These are phyloP conservation scores for Gopherus evgoodei DNA, from an alignment of 2,113 vertebrate species.

Conservation along the genomic window DNA sequence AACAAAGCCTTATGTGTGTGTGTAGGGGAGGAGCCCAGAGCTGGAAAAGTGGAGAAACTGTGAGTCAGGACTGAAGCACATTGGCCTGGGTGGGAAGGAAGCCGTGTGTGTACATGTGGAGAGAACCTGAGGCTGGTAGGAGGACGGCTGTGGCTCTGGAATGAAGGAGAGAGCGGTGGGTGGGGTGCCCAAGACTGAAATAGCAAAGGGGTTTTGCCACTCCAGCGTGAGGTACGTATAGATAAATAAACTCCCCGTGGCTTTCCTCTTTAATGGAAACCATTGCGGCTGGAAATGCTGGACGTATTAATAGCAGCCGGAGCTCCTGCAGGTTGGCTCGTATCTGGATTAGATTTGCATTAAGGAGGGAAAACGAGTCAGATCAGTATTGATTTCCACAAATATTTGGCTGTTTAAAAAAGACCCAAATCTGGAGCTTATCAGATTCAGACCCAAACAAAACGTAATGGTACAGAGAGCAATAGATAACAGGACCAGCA, in stretches of 20 bases:
- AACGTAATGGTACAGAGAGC: not conserved
- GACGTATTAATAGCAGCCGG: constrained; percentile 60
- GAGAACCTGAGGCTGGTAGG: not conserved
- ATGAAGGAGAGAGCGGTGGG: not conserved
- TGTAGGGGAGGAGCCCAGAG: not conserved
- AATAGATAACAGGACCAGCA: constrained; percentile 3
- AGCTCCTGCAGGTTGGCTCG: constrained; percentile 7
- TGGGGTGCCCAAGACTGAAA: not conserved
- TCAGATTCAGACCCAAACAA: constrained; percentile 62
- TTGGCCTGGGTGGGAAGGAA: not conserved
- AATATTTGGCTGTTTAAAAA: constrained; percentile 49
- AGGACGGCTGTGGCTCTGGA: not conserved
- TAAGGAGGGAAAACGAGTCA: constrained; percentile 50
- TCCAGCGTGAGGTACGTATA: not conserved
- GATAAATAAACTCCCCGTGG: not conserved
- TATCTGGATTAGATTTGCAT: constrained; percentile 71
- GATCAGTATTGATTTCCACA: constrained; percentile 64
- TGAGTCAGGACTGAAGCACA: not conserved
- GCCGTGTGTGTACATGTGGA: not conserved
- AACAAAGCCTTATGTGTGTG: not conserved
- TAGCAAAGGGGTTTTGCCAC: not conserved
- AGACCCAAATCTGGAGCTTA: constrained; percentile 51
- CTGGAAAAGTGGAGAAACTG: not conserved
- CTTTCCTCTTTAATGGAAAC: constrained; percentile 6
- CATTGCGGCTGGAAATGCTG: not conserved